Evolutionary conservation across 64 coral and sea anemone species (phyloP).

Genomic region (Platygyra sinensis): DNA sequence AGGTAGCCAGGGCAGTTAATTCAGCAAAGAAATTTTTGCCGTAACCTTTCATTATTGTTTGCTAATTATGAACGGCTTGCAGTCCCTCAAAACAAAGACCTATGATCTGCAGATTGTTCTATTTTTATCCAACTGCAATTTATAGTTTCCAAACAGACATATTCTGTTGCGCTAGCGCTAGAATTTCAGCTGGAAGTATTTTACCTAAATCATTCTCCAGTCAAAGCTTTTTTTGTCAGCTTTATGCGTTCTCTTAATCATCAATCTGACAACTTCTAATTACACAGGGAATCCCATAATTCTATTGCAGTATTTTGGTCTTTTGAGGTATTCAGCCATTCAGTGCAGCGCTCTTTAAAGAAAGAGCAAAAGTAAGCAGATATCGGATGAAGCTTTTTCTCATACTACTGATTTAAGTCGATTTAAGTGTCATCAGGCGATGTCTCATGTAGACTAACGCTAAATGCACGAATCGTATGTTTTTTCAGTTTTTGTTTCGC

Average conservation of each 20-base stretch:
- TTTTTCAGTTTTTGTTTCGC: too few species aligned
- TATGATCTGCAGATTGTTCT: too few species aligned
- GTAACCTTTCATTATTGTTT: neutral
- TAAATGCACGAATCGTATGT: too few species aligned
- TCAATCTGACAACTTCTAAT: neutral
- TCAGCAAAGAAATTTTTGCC: neutral
- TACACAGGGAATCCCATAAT: neutral
- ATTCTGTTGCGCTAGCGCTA: too few species aligned
- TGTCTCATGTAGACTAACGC: too few species aligned
- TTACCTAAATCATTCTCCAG: neutral
- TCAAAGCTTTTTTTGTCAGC: neutral
- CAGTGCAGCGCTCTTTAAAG: neutral
- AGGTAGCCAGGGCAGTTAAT: neutral
- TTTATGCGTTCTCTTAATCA: neutral
- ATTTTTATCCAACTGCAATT: too few species aligned
- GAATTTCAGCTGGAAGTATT: too few species aligned
- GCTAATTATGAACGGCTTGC: neutral
- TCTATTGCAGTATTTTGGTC: neutral
- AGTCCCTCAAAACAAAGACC: too few species aligned
- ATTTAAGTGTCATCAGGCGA: too few species aligned
- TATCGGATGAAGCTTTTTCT: neutral
- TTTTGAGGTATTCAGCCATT: neutral
- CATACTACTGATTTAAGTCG: neutral
- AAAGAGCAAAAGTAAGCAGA: neutral
- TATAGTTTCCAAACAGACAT: too few species aligned